Evolutionary conservation across 2,888 invertebrate species (phyloP).

Genomic region (Schrankia costaestrigalis): DNA sequence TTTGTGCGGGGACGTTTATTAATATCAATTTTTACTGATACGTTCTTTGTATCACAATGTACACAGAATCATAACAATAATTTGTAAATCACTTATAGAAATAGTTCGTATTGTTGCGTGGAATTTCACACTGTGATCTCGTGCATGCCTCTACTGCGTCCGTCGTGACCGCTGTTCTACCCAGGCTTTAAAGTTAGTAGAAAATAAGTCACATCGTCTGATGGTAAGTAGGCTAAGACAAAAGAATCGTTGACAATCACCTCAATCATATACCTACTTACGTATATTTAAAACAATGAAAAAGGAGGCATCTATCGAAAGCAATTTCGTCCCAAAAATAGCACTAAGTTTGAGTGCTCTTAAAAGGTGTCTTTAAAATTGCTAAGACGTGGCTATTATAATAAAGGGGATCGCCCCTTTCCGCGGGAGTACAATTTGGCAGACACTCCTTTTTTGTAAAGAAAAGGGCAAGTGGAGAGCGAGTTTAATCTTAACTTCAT

Average conservation of each 20-base stretch:
- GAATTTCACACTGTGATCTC: too few relatives aligned
- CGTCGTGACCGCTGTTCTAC: too few relatives aligned
- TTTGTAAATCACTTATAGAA: too few relatives aligned
- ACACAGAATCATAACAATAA: too few relatives aligned
- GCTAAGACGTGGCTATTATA: slow-evolving; percentile 51
- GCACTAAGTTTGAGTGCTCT: slow-evolving; percentile 51
- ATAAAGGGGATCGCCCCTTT: slow-evolving; percentile 51
- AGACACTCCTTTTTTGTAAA: slow-evolving; percentile 28
- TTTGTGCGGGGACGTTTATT: too few relatives aligned
- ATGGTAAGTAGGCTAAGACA: slow-evolving; percentile 42
- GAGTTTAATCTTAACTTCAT: slow-evolving; percentile 32
- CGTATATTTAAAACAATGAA: slow-evolving; percentile 30
- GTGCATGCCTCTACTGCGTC: too few relatives aligned
- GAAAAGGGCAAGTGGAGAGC: slow-evolving; percentile 29
- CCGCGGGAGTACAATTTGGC: slow-evolving; percentile 25
- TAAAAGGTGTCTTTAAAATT: slow-evolving; percentile 61
- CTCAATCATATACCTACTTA: slow-evolving; percentile 31
- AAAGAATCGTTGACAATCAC: slow-evolving; percentile 41
- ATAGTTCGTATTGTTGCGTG: too few relatives aligned
- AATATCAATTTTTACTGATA: too few relatives aligned
- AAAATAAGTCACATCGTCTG: slow-evolving; percentile 55
- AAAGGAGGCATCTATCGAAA: slow-evolving; percentile 40
- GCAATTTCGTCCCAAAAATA: slow-evolving; percentile 49
- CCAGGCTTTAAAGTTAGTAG: too few relatives aligned
- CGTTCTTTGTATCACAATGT: too few relatives aligned